These are phyloP conservation scores for Apostichopus leukothele DNA, from an alignment of 53 echinoderm and acorn worm genomes.

Conservation along the genomic window DNA sequence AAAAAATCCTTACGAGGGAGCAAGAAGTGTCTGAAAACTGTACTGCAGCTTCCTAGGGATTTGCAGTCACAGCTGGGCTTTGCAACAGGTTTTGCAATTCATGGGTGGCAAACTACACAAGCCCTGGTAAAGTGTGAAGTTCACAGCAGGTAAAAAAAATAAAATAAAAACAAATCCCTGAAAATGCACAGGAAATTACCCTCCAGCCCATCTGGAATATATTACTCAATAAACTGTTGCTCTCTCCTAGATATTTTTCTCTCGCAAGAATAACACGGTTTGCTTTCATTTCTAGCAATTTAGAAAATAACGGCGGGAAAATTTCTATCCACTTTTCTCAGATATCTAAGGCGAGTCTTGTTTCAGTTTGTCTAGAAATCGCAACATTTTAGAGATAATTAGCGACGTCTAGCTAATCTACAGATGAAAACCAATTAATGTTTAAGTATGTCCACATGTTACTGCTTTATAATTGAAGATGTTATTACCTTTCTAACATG, in stretches of 20 bases:
- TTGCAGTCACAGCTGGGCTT: background rate
- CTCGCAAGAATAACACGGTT: conserved; percentile 15
- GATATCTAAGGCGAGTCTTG: too few species aligned
- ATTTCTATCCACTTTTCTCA: background rate
- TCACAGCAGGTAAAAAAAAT: background rate
- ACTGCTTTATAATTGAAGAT: too few species aligned
- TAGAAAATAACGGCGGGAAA: background rate
- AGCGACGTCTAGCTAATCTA: too few species aligned
- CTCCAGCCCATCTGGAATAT: conserved; percentile 17
- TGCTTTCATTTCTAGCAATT: conserved; percentile 15
- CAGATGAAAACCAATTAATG: too few species aligned
- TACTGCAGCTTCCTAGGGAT: too few species aligned
- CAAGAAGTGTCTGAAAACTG: too few species aligned
- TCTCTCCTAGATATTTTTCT: background rate
- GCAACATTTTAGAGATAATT: too few species aligned
- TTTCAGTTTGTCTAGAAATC: too few species aligned
- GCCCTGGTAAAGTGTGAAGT: background rate
- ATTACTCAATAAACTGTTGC: background rate
- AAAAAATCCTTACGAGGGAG: too few species aligned
- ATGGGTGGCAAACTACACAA: conserved; percentile 8
- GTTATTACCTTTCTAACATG: too few species aligned
- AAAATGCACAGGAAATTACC: background rate
- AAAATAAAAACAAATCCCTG: background rate
- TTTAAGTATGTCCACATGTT: too few species aligned
- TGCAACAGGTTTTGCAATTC: background rate